Evolutionary conservation across 2,888 invertebrate species (phyloP), one percentile per base, ranked within the genome.

Genomic region (Caenorhabditis sp.): DNA sequence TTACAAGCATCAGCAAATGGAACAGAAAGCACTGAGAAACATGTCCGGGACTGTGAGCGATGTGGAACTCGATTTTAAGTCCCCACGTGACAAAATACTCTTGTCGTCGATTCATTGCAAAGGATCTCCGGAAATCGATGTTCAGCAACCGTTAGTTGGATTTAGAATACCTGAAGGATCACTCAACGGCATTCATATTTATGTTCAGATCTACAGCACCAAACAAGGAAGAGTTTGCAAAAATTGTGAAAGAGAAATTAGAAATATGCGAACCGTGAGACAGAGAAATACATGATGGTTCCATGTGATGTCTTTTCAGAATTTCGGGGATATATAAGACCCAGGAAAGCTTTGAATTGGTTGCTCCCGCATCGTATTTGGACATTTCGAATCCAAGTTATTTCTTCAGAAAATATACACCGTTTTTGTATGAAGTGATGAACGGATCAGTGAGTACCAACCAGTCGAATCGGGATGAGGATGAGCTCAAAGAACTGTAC

Each of bases 381-480:
- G n/a, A n/a, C n/a, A n/a, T n/a, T n/a, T n/a, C n/a, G n/a, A n/a
- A n/a, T n/a, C n/a, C n/a, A n/a, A n/a, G n/a, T n/a, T n/a, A n/a
- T n/a, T n/a, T n/a, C n/a, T n/a, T n/a, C n/a, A n/a, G n/a, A n/a
- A n/a, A n/a, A n/a, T n/a, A n/a, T n/a, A n/a, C n/a, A n/a, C n/a
- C n/a, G n/a, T n/a, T n/a, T n/a, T n/a, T n/a, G n/a, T 71, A 71
- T 28, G 35, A 37, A 35, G 44, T 51, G 15, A 71, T 62, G 62
- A 71, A n/a, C 44, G n/a, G n/a, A n/a, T n/a, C n/a, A n/a, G n/a
- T n/a, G n/a, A n/a, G n/a, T n/a, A n/a, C n/a, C n/a, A n/a, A n/a
- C n/a, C n/a, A n/a, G n/a, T n/a, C n/a, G n/a, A n/a, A n/a, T n/a
- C n/a, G n/a, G n/a, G 55, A 62, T 20, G n/a, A 0, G 2, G 71